Base-by-base conservation (phyloP, 2,888 invertebrate species). In the Plemyria rubiginata region DNA sequence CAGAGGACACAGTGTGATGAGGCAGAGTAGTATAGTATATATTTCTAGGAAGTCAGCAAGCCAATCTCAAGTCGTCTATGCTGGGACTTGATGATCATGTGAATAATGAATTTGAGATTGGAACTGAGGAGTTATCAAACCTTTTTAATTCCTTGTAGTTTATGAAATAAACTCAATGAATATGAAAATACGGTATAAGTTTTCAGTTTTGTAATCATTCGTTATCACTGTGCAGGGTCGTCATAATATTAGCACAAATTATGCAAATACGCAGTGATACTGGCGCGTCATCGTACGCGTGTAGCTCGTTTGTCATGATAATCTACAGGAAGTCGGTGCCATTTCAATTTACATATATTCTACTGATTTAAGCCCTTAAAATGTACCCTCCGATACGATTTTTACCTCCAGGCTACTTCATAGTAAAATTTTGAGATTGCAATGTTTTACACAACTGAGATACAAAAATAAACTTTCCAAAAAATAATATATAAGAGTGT, bases 301-400 rank as follows among this genome's bases (percentile, higher is more conserved):
- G 59, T 59, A 51, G 63, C 80, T 79, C 84, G 80, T 85, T 86
- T 86, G 83, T 87, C 82, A 86, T 86, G 85, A 80, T 87, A 87
- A 86, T 86, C 76, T 70, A 70, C 77, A 79, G 86, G 85, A 86
- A 86, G 84, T 81, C 75, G 73, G 75, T 77, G 73, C 78, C 76
- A 79, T 80, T 83, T 76, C 75, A 74, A 81, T 81, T 80, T 79
- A 78, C 78, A 81, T 80, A 78, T 75, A 80, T 79, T 78, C 73
- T 72, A 66, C 70, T 79, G 81, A 82, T 82, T 81, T 79, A 80
- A 68, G 54, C 46, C 38, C 46, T 29, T 61, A 13, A 67, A 66
- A 48, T n/a, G 49, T 28, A 60, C 12, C 50, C 32, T 29, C 45
- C 65, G 65, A 65, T 57, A 53, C 64, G 64, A 65, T 55, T 52